phyloP scores from a whole-genome alignment of 2,888 invertebrate genomes.

The Tiliacea aurago region DNA sequence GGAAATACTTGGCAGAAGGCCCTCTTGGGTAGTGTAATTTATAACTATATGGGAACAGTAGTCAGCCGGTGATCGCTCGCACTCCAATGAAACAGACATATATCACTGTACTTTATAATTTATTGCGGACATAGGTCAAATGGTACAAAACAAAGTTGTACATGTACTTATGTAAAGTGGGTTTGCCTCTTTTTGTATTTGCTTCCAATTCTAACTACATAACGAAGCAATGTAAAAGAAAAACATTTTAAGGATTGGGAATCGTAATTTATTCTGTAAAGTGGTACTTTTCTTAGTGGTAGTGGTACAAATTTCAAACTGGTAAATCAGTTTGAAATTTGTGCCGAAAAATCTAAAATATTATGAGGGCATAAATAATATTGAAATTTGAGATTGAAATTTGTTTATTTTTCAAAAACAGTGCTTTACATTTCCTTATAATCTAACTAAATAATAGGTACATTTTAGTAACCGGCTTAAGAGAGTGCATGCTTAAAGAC shows the following conservation, averaged over 20 bases:
- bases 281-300: too few species aligned
- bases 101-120: conserved; percentile 66
- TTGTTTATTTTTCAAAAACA: too few species aligned
- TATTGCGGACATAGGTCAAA: conserved; percentile 65
- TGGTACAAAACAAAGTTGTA: conserved; percentile 61
- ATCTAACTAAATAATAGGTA: too few species aligned
- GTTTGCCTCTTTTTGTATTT: conserved; percentile 16
- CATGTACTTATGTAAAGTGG: conserved; percentile 44
- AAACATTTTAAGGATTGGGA: background rate
- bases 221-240: background rate
- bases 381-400: too few species aligned
- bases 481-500: too few species aligned
- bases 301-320: too few species aligned
- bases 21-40: conserved; percentile 81
- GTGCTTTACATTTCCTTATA: too few species aligned
- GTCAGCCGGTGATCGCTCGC: conserved; percentile 61
- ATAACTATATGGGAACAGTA: conserved; percentile 72
- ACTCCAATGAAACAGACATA: conserved; percentile 65
- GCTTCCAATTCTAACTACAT: background rate
- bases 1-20: conserved; percentile 82
- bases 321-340: background rate
- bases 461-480: background rate
- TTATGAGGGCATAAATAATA: background rate
- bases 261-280: background rate
- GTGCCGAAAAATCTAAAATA: background rate